Evolutionary conservation across 2,797 vertebrate genomes (phyloP).

Genomic region (Mormyrus hasselquistii): DNA sequence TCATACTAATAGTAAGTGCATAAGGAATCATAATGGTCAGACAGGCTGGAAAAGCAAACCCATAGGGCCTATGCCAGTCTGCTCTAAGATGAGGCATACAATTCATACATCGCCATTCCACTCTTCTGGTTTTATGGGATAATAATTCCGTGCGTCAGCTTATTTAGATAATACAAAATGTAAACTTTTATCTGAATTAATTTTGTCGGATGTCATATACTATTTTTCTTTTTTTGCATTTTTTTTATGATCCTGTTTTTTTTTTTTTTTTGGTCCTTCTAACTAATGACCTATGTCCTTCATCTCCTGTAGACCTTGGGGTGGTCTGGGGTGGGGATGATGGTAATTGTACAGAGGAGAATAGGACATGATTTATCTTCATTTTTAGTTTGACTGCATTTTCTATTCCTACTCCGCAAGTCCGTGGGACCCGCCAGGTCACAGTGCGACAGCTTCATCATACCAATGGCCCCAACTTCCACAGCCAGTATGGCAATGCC

Average conservation of each 20-base stretch:
- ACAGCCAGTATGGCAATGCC: conserved; percentile 54
- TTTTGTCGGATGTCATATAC: background rate
- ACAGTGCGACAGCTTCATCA: conserved; percentile 51
- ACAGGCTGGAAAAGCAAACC: background rate
- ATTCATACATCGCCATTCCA: background rate
- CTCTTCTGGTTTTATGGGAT: background rate
- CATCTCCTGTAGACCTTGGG: background rate
- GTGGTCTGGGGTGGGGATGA: background rate
- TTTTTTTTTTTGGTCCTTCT: background rate
- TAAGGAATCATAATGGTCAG: background rate
- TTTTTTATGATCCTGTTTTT: background rate
- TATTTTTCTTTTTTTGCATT: background rate
- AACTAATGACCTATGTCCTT: background rate
- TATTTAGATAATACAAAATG: background rate
- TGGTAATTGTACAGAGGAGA: background rate
- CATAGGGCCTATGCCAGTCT: background rate
- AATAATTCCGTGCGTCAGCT: background rate
- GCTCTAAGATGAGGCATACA: background rate
- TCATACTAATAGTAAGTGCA: background rate
- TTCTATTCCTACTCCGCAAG: conserved; percentile 33
- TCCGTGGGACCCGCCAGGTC: conserved; percentile 51
- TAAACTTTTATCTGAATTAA: background rate
- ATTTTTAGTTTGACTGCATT: background rate
- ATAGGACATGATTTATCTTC: background rate
- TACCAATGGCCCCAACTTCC: conserved; percentile 39